Base-by-base conservation (phyloP, 2,888 invertebrate species). In the Linnaemya vulpina region DNA sequence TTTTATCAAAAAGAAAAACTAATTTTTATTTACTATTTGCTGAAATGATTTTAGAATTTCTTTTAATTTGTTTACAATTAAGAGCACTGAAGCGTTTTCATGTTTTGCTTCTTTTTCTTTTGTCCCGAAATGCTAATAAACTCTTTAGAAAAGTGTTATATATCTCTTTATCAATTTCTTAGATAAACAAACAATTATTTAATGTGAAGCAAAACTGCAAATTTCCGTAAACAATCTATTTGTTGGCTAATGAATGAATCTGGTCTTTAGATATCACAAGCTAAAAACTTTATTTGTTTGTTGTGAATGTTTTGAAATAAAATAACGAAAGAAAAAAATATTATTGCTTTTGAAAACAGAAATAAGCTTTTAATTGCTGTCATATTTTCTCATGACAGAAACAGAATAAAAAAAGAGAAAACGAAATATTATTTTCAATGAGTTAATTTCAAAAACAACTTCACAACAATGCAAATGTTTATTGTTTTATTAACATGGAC, bases 61-160 rank as follows among this genome's bases (percentile, higher is more conserved):
- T 63, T 38, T 38, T 2, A 20, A 71, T 75, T 62, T 63, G 63
- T 65, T 75, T 65, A 71, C 58, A 71, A 46, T 30, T 30, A n/a
- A n/a, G n/a, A n/a, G n/a, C n/a, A 43, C 55, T 65, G 30, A 15
- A 43, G 43, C 17, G 55, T 43, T 17, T 46, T 38, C 8, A 58
- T 71, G 13, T 58, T 60, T 20, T 70, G n/a, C n/a, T n/a, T n/a
- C n/a, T n/a, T n/a, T 30, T 3, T 30, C 5, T 30, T 30, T 75
- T 63, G 46, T 43, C 40, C 17, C 43, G 65, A 35, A 75, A 49
- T 55, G 55, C 38, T 68, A 68, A 75, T 74, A 73, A 79, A 74
- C 73, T 80, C 73, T 80, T 65, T 49, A 67, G 30, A 35, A 75
- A 75, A 55, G 68, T 70, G 51, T 40, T 68, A 46, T 46, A 22